A percentile compares a stretch with the other conserved stretches of the same genome.
Evolutionary conservation across 1,140 invertebrate genomes (phyloP).

Genomic region (Drosophila varians): DNA sequence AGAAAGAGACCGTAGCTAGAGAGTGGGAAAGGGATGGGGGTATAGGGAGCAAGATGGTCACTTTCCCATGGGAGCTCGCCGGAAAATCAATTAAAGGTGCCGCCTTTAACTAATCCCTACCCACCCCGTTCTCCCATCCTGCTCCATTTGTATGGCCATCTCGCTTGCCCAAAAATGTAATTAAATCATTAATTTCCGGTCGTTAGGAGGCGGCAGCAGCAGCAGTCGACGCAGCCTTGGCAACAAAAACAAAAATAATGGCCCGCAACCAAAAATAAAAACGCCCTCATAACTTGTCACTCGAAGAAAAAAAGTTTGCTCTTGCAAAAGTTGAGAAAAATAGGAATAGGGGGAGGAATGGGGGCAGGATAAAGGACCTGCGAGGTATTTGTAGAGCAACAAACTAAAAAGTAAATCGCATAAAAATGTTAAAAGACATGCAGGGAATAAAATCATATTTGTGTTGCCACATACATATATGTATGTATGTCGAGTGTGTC

Average conservation of each 20-base stretch:
- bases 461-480: too few species aligned
- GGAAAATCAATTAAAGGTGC: constrained; percentile 67
- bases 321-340: not conserved
- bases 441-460: constrained; percentile 64
- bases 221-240: constrained; percentile 13
- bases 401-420: constrained; percentile 62
- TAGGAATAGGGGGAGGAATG: not conserved
- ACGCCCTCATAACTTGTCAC: not conserved
- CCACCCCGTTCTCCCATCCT: not conserved
- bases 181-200: constrained; percentile 77
- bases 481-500: constrained; percentile 6
- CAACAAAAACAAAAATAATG: constrained; percentile 50
- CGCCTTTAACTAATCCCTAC: constrained; percentile 26
- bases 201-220: constrained; percentile 46
- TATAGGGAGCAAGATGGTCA: constrained; percentile 6
- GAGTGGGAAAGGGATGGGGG: not conserved
- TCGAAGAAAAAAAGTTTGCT: not conserved
- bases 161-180: constrained; percentile 49
- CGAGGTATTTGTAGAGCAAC: constrained; percentile 42
- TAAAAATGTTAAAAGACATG: constrained; percentile 52
- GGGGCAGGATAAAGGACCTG: constrained; percentile 42
- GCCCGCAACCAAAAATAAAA: constrained; percentile 20
- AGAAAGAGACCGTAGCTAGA: not conserved
- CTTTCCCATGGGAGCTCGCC: constrained; percentile 54
- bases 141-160: not conserved